A percentile compares a stretch with the other conserved stretches of the same genome.
Conservation (phyloP, 1,140 invertebrate genomes). For the Schlechtendalia chinensis region DNA sequence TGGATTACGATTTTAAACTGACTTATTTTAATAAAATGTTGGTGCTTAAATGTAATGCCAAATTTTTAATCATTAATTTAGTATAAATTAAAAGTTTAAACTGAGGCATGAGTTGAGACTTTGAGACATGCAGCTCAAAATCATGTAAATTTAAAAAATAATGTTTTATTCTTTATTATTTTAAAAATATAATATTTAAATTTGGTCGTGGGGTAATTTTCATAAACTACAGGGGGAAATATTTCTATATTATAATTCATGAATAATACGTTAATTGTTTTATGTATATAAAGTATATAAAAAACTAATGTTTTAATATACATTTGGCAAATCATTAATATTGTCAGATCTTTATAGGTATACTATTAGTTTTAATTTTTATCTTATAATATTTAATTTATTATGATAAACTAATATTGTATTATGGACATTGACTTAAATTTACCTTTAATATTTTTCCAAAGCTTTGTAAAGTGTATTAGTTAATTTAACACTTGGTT, state of each 20-base stretch:
- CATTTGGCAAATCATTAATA: neutral
- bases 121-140: neutral
- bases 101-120: too few relatives aligned
- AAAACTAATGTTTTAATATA: neutral
- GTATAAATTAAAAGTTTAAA: neutral
- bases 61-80: neutral
- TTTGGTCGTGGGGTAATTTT: neutral
- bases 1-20: too few relatives aligned
- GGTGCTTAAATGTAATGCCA: constrained; percentile 12
- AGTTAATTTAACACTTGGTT: too few relatives aligned
- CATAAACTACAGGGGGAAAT: neutral
- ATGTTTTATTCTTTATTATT: neutral
- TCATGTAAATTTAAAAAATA: constrained; percentile 2
- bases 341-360: neutral
- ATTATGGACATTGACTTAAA: too few relatives aligned
- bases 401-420: too few relatives aligned
- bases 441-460: too few relatives aligned
- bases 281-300: too few relatives aligned
- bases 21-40: constrained; percentile 3
- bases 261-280: neutral
- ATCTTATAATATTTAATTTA: too few relatives aligned
- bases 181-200: neutral
- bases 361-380: too few relatives aligned
- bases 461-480: too few relatives aligned
- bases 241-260: neutral